Evolutionary conservation across 2,797 vertebrate species (phyloP), one percentile per base, ranked within the genome.

Genomic region (Thamnophis elegans): DNA sequence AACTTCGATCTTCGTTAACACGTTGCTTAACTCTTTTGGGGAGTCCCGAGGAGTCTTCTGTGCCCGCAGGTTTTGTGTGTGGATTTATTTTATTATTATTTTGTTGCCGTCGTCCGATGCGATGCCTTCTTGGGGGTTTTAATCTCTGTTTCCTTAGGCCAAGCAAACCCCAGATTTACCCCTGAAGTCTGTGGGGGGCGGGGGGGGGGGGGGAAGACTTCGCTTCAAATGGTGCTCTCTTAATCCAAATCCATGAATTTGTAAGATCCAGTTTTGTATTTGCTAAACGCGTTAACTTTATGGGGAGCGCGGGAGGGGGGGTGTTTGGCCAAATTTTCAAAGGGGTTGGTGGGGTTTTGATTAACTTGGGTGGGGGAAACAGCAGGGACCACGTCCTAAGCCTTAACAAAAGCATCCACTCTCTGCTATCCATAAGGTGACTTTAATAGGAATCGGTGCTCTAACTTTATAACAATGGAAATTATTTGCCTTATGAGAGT

Each of bases 381-480:
- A 51, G 25, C 59, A 18, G 25, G 89, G 93, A 47, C 26, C 42
- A 47, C 92, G 92, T 95, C 7, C 1, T 92, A 93, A 94, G 96
- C 96, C 96, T 97, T 97, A 73, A 92, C 55, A 92, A 85, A 47
- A 47, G 68, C 20, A 42, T 28, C 9, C 94, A 93, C 94, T 86
- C 1, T 54, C 16, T 91, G 94, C 86, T 36, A 56, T 22, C 60
- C 68, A 26, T 3, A 11, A 92, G 93, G 95, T 92, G 0, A 0
- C 0, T 16, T 94, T 91, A 0, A 26, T 59, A 86, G 94, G 93
- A 93, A 94, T 96, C 53, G 97, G 96, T 97, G 97, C 96, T 97
- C 96, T 94, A 36, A 93, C 68, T 92, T 91, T 68, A 92, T 82
- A 95, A 89, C 42, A 47, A 93, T 95, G 0, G 9, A 87, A 91